Conservation (phyloP, 2,113 vertebrate species). For the Corapipo altera region DNA sequence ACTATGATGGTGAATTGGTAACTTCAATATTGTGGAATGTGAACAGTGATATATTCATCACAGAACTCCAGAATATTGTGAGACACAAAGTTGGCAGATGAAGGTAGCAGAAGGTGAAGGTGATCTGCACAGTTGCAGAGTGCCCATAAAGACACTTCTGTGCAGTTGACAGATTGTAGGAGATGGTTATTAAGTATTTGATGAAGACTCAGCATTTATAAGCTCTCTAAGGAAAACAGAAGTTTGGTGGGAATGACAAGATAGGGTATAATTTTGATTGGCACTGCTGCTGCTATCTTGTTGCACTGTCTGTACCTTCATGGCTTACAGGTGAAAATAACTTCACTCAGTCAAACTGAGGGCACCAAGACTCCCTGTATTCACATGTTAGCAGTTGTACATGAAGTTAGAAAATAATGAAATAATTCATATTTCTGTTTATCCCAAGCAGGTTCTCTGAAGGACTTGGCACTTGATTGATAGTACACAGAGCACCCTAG, state of each 20-base stretch:
- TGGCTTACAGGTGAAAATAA: neutral
- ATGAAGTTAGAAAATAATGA: neutral
- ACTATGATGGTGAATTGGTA: neutral
- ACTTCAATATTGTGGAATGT: neutral
- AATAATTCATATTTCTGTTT: neutral
- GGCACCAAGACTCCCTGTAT: neutral
- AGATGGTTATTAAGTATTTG: neutral
- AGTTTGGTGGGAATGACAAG: neutral
- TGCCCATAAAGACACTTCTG: neutral
- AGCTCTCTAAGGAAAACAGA: neutral
- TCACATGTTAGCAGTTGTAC: neutral
- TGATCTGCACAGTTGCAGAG: neutral
- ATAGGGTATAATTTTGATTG: neutral
- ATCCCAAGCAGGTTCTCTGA: neutral
- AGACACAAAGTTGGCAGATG: neutral
- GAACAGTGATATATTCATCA: neutral
- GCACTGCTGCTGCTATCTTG: rapidly evolving
- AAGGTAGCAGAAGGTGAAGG: neutral
- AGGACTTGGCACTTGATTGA: neutral
- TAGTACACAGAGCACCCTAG: neutral
- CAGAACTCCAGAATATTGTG: no score
- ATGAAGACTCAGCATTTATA: neutral
- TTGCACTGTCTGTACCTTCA: neutral
- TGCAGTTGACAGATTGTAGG: neutral
- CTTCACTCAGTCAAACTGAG: neutral